phyloP scores from a whole-genome alignment of 2,888 invertebrate genomes.

The Epinotia nisella region DNA sequence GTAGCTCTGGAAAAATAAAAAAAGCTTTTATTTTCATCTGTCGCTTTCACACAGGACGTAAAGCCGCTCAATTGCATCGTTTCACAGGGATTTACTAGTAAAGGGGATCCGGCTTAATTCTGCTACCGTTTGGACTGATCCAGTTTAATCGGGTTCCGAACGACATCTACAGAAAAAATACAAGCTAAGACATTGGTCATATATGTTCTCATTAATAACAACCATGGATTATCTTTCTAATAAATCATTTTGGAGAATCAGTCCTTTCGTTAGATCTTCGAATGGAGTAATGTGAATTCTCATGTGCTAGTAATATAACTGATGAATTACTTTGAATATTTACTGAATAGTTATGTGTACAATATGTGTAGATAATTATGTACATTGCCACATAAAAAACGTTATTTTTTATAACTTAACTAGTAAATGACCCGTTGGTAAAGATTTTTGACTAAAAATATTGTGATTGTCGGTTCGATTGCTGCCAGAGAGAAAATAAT shows the following conservation, averaged over 20 bases:
- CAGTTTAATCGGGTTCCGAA: conserved; percentile 62
- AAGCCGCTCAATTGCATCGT: conserved; percentile 44
- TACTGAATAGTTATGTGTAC: too few species aligned
- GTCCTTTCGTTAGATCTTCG: too few species aligned
- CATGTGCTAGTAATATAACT: too few species aligned
- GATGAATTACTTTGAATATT: too few species aligned
- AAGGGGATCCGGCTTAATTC: conserved; percentile 62
- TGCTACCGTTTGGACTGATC: conserved; percentile 60
- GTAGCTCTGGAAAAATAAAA: conserved; percentile 34
- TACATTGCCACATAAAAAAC: too few species aligned
- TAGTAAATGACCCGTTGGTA: too few species aligned
- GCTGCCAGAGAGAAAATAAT: too few species aligned
- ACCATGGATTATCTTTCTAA: neutral
- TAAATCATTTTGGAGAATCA: neutral
- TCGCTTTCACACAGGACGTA: conserved; percentile 41
- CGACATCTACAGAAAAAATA: conserved; percentile 54
- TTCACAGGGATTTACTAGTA: conserved; percentile 40
- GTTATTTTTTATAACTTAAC: too few species aligned
- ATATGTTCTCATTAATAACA: neutral
- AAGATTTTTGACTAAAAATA: too few species aligned
- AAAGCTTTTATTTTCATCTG: conserved; percentile 40
- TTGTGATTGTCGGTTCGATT: too few species aligned
- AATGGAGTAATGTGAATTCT: too few species aligned
- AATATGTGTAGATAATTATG: too few species aligned
- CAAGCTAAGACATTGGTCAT: conserved; percentile 53